phyloP scores from a whole-genome alignment of 1,140 invertebrate species.

The Platyscapa corneri region DNA sequence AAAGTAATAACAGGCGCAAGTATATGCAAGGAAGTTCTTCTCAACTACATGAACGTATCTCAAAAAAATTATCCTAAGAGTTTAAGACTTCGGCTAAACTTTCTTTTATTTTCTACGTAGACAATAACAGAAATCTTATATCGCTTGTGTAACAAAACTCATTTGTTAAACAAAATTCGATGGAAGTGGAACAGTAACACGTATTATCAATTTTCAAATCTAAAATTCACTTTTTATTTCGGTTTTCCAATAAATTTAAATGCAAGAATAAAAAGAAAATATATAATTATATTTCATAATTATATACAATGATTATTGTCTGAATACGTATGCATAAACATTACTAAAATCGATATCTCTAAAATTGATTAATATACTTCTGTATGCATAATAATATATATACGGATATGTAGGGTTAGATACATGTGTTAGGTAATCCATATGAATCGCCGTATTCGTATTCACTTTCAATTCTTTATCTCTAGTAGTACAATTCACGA shows the following conservation, averaged over 20 bases:
- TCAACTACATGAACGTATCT: neutral
- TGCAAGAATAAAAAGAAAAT: neutral
- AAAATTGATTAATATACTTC: no score
- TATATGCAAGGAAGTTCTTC: conserved; percentile 1
- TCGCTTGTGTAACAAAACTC: neutral
- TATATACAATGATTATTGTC: neutral
- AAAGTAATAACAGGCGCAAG: neutral
- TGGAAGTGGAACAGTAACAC: neutral
- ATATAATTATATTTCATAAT: neutral
- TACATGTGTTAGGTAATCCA: no score
- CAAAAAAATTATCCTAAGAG: neutral
- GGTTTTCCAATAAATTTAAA: neutral
- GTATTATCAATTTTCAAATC: neutral
- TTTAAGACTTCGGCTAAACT: neutral
- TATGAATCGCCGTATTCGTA: no score
- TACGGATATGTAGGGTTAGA: no score
- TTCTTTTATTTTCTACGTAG: neutral
- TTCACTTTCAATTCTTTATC: no score
- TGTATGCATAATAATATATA: no score
- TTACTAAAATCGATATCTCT: no score
- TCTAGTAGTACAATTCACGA: no score
- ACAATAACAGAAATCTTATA: neutral
- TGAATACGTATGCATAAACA: no score
- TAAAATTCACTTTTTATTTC: neutral
- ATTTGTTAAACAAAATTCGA: neutral